Evolutionary conservation across 2,797 vertebrate genomes (phyloP).

Genomic region (Enteromius viviparus): DNA sequence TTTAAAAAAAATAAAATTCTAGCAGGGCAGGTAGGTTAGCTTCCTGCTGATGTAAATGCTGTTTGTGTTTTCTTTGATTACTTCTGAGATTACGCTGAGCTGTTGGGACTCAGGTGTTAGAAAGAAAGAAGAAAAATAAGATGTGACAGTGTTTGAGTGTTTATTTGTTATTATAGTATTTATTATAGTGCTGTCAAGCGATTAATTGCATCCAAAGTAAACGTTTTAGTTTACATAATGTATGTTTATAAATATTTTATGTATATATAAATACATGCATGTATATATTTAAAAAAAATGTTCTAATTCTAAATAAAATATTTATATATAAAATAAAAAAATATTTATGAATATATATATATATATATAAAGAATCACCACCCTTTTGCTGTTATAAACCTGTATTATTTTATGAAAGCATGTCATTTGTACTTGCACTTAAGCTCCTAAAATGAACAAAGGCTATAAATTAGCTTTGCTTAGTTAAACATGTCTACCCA

Average conservation of each 20-base stretch:
- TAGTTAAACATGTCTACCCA: not conserved
- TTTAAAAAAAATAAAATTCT: not conserved
- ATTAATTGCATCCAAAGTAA: not conserved
- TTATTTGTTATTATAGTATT: not conserved
- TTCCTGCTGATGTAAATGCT: conserved; percentile 16
- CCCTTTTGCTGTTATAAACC: not conserved
- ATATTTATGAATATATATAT: too few species aligned
- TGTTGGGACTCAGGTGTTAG: conserved; percentile 11
- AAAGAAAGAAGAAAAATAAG: conserved; percentile 6
- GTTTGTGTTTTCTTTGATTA: conserved; percentile 33
- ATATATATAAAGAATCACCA: too few species aligned
- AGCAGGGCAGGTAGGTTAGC: conserved; percentile 23
- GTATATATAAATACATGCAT: too few species aligned
- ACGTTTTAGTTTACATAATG: not conserved
- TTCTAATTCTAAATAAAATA: too few species aligned
- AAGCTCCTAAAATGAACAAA: not conserved
- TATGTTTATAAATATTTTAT: not conserved
- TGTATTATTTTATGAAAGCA: not conserved
- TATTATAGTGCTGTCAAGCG: not conserved
- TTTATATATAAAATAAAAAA: too few species aligned
- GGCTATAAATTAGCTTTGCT: not conserved
- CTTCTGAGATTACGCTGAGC: conserved; percentile 15
- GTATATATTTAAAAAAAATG: too few species aligned
- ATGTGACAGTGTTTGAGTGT: not conserved
- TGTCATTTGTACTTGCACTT: not conserved